Percentiles rank a stretch among this genome's conserved stretches.
phyloP scores from a whole-genome alignment of 1,140 invertebrate genomes.

The Chlorops oryzae region DNA sequence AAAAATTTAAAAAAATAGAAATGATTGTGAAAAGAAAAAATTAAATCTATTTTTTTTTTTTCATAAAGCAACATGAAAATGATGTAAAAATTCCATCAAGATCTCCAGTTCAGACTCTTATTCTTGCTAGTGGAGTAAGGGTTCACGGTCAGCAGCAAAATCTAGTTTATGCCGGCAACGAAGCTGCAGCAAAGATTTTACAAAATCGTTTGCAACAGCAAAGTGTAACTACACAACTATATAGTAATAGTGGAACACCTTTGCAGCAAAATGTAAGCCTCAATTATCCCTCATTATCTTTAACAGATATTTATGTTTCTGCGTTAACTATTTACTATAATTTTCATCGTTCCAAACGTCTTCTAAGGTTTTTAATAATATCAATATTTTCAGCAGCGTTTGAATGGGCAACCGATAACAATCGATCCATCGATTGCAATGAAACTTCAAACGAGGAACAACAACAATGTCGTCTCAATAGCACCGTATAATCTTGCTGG shows the following conservation, averaged over 20 bases:
- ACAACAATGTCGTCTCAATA: slow-evolving; percentile 6
- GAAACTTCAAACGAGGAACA: background rate
- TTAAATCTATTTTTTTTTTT: background rate
- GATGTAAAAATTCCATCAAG: slow-evolving; percentile 20
- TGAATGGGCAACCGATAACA: no score
- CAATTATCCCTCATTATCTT: no score
- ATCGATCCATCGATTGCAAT: background rate
- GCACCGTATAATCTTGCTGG: no score
- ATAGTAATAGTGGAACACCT: slow-evolving; percentile 22
- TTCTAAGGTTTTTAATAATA: no score
- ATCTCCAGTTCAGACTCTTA: slow-evolving; percentile 19
- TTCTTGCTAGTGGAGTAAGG: slow-evolving; percentile 38
- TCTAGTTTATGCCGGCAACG: slow-evolving; percentile 38
- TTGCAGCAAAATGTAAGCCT: no score
- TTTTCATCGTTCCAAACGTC: no score
- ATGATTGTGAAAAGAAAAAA: background rate
- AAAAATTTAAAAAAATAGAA: background rate
- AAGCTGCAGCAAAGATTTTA: slow-evolving; percentile 36
- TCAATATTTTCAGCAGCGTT: no score
- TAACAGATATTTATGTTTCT: no score
- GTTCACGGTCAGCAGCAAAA: slow-evolving; percentile 37
- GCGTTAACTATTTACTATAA: no score
- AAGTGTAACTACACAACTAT: slow-evolving; percentile 29
- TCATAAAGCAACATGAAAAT: slow-evolving; percentile 31
- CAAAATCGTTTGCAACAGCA: slow-evolving; percentile 22